Evolutionary conservation across 2,797 vertebrate genomes (phyloP).

Genomic region (Hypotaenidia philippensis): DNA sequence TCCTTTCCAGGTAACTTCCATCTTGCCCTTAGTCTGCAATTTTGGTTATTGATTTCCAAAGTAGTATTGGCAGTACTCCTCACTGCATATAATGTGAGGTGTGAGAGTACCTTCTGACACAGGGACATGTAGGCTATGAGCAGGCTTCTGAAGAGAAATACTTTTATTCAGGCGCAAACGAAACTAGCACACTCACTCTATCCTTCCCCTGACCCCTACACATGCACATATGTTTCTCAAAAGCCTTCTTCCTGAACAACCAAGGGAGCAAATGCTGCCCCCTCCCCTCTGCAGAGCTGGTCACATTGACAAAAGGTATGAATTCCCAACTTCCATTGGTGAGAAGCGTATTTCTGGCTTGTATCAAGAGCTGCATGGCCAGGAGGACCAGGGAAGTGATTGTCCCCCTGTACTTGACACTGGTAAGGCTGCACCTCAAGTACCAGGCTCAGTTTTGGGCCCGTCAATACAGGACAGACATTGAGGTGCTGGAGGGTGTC

Average conservation of each 20-base stretch:
- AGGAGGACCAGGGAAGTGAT: no score
- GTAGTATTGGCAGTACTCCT: neutral
- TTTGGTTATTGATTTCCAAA: neutral
- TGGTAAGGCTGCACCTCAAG: no score
- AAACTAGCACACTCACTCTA: neutral
- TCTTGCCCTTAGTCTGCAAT: neutral
- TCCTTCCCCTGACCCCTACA: neutral
- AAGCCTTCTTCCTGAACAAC: neutral
- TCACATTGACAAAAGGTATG: neutral
- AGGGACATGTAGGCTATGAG: neutral
- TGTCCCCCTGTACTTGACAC: no score
- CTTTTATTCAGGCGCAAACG: neutral
- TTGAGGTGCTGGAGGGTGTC: no score
- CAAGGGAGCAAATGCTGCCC: neutral
- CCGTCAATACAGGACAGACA: no score
- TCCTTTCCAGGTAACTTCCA: neutral
- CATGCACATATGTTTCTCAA: neutral
- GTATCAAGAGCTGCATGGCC: no score
- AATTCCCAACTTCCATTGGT: neutral
- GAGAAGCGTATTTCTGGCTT: no score
- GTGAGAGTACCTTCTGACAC: accelerated
- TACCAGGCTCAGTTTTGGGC: no score
- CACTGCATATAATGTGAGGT: neutral
- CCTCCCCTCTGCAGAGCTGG: neutral
- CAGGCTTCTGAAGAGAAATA: neutral